Evolutionary conservation across 2,888 invertebrate species (phyloP).

Genomic region (Autographa gamma): DNA sequence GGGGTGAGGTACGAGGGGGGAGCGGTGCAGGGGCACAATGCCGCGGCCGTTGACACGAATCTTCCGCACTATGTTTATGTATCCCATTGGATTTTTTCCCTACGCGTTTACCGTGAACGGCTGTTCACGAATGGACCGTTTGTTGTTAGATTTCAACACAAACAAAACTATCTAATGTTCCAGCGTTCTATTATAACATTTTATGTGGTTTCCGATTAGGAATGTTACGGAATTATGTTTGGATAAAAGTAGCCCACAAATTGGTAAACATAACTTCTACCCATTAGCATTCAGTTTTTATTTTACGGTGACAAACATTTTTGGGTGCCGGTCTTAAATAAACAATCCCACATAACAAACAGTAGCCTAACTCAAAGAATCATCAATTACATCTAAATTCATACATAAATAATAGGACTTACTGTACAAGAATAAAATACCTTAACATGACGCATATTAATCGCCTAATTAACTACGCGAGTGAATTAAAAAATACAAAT

Average conservation of each 20-base stretch:
- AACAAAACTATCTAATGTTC: constrained; percentile 55
- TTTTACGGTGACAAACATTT: neutral
- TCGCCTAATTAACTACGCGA: neutral
- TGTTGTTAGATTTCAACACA: constrained; percentile 74
- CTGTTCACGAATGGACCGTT: constrained; percentile 76
- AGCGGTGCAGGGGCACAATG: constrained; percentile 69
- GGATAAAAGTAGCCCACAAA: neutral
- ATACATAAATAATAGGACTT: neutral
- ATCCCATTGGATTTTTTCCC: constrained; percentile 83
- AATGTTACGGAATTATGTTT: neutral
- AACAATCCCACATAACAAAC: neutral
- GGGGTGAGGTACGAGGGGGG: constrained; percentile 61
- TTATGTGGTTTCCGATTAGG: constrained; percentile 8
- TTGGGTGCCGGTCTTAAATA: neutral
- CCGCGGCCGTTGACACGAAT: constrained; percentile 87
- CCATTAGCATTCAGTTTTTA: neutral
- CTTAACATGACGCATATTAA: constrained; percentile 1
- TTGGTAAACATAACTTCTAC: neutral
- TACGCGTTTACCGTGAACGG: constrained; percentile 76
- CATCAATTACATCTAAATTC: neutral
- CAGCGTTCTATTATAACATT: constrained; percentile 24
- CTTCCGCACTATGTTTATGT: constrained; percentile 83
- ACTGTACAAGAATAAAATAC: neutral
- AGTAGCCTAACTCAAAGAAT: neutral
- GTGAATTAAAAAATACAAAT: neutral